Conservation (phyloP, 2,797 vertebrate species). For the Lemur catta region DNA sequence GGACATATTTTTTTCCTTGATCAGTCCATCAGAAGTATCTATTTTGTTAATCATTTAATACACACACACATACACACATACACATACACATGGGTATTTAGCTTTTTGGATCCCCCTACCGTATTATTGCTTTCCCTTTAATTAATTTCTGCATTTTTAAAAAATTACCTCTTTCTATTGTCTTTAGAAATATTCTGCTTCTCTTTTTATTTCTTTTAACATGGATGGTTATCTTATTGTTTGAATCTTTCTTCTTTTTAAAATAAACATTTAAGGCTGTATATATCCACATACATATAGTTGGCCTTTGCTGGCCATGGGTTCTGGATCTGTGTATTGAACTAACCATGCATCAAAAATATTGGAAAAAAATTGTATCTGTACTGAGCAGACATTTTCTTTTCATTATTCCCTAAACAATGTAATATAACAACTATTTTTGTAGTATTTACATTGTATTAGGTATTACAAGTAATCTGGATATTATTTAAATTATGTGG, state of each 20-base stretch:
- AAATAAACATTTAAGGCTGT: not conserved
- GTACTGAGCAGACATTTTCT: not conserved
- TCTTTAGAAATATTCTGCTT: not conserved
- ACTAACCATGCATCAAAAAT: not conserved
- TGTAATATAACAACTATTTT: not conserved
- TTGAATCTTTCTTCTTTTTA: not conserved
- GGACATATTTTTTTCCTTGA: not conserved
- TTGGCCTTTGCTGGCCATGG: not conserved
- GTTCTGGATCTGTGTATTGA: not conserved
- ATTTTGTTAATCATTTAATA: not conserved
- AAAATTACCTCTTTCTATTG: not conserved
- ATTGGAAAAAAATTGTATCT: not conserved
- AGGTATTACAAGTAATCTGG: not conserved
- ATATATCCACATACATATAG: not conserved
- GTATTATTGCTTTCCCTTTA: not conserved
- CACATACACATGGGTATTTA: not conserved
- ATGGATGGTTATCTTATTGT: not conserved
- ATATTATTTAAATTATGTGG: not conserved
- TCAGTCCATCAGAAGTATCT: not conserved
- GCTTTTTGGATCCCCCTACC: not conserved
- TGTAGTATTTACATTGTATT: not conserved
- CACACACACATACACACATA: accelerated
- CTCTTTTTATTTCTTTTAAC: not conserved
- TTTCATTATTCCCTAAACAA: not conserved
- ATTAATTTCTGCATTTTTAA: not conserved